phyloP scores from a whole-genome alignment of 2,113 vertebrate genomes.

The Plectropomus leopardus region DNA sequence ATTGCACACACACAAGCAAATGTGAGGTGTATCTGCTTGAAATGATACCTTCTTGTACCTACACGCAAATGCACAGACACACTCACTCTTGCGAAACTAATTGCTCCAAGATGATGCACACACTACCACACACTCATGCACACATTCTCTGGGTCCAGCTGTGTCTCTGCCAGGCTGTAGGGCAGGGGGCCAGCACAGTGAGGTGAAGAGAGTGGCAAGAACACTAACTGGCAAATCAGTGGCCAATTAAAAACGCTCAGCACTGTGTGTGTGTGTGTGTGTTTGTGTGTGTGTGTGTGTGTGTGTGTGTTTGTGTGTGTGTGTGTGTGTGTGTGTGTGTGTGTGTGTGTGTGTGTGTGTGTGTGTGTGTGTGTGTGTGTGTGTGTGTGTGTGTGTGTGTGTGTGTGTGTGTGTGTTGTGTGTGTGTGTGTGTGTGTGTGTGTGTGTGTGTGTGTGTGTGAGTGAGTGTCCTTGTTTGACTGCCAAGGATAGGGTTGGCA shows the following conservation, averaged over 20 bases:
- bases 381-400: slow-evolving; percentile 42
- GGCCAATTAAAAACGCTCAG: slow-evolving; percentile 72
- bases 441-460: slow-evolving; percentile 31
- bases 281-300: slow-evolving; percentile 37
- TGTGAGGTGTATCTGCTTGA: not conserved
- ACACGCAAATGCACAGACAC: slow-evolving; percentile 30
- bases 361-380: slow-evolving; percentile 42
- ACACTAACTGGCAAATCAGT: slow-evolving; percentile 74
- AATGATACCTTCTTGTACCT: not conserved
- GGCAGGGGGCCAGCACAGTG: slow-evolving; percentile 68
- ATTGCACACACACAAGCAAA: not conserved
- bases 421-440: not conserved
- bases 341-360: slow-evolving; percentile 32
- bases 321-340: not conserved
- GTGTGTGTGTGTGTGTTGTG: slow-evolving; percentile 33
- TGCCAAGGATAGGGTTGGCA: slow-evolving; percentile 73
- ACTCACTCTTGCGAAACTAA: slow-evolving; percentile 43
- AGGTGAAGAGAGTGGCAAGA: slow-evolving; percentile 74
- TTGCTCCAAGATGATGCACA: slow-evolving; percentile 43
- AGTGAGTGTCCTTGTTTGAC: slow-evolving; percentile 62
- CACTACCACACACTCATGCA: slow-evolving; percentile 20
- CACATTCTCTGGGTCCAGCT: slow-evolving; percentile 61
- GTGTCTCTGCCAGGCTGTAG: slow-evolving; percentile 66
- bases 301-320: slow-evolving; percentile 36
- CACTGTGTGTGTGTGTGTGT: slow-evolving; percentile 33